phyloP scores from a whole-genome alignment of 2,888 invertebrate species.

The Hirtodrosophila alboralis region DNA sequence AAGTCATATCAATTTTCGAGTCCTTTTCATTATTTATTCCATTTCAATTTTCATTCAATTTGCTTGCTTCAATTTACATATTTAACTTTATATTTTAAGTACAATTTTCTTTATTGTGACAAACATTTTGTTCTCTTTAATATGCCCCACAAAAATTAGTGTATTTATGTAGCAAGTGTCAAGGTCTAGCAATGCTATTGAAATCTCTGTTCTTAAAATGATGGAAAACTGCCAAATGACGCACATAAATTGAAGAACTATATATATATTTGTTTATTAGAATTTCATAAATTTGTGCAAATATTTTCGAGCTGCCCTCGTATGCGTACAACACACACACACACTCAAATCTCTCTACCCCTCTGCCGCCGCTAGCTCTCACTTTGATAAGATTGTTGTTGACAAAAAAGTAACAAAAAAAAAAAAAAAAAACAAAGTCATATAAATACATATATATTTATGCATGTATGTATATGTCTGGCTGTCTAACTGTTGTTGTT shows the following conservation, averaged over 20 bases:
- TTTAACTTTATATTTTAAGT: too few relatives aligned
- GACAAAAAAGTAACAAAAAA: conserved; percentile 29
- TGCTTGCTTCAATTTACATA: too few relatives aligned
- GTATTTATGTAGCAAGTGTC: conserved; percentile 21
- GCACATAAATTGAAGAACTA: conserved; percentile 21
- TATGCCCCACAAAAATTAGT: too few relatives aligned
- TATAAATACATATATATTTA: conserved; percentile 17
- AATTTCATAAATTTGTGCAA: too few relatives aligned
- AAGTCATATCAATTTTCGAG: too few relatives aligned
- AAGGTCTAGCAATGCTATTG: conserved; percentile 47
- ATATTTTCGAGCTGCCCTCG: conserved; percentile 41
- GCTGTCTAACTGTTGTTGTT: conserved; percentile 29
- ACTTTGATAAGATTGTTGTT: conserved; percentile 67
- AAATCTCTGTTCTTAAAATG: conserved; percentile 7
- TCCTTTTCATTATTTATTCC: too few relatives aligned
- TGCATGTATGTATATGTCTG: conserved; percentile 5
- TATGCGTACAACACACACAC: conserved; percentile 3
- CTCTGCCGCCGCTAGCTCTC: conserved; percentile 19
- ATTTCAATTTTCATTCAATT: too few relatives aligned
- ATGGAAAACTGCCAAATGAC: conserved; percentile 30
- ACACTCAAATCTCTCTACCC: too few relatives aligned
- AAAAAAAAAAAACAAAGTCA: conserved; percentile 41
- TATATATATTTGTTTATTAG: conserved; percentile 10
- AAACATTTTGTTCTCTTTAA: too few relatives aligned
- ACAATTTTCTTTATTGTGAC: too few relatives aligned